Conservation (phyloP, 1,140 invertebrate genomes). For the Mamestra configurata region DNA sequence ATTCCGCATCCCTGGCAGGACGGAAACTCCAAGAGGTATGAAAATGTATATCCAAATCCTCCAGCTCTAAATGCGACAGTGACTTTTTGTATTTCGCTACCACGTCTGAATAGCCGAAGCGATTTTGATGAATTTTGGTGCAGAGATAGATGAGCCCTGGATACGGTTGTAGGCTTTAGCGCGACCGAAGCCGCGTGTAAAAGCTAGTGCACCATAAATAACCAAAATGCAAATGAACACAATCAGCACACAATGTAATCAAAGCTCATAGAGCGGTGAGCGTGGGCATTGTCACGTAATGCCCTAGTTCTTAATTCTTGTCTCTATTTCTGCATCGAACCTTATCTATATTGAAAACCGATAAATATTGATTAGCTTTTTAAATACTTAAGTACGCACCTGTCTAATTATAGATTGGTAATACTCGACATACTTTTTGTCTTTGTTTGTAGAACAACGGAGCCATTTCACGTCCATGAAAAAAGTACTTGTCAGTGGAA, state of each 20-base stretch:
- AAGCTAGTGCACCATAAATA: background rate
- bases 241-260: background rate
- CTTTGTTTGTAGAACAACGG: background rate
- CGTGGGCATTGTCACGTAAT: slow-evolving; percentile 30
- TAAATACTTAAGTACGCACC: slow-evolving; percentile 20
- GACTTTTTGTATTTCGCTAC: no score
- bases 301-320: slow-evolving; percentile 39
- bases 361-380: slow-evolving; percentile 35
- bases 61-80: no score
- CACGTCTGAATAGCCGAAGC: no score
- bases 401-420: slow-evolving; percentile 15
- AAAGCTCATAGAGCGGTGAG: background rate
- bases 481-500: background rate
- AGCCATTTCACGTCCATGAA: background rate
- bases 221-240: background rate
- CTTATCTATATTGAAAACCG: slow-evolving; percentile 21
- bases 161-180: no score
- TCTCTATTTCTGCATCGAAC: slow-evolving; percentile 28
- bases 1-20: no score
- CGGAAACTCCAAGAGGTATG: no score
- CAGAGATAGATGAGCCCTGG: no score
- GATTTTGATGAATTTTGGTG: no score
- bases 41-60: no score
- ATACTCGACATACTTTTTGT: background rate
- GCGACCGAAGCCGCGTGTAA: no score